Conservation (phyloP, 92 coral and sea anemone genomes). For the Epizoanthus scotinus region DNA sequence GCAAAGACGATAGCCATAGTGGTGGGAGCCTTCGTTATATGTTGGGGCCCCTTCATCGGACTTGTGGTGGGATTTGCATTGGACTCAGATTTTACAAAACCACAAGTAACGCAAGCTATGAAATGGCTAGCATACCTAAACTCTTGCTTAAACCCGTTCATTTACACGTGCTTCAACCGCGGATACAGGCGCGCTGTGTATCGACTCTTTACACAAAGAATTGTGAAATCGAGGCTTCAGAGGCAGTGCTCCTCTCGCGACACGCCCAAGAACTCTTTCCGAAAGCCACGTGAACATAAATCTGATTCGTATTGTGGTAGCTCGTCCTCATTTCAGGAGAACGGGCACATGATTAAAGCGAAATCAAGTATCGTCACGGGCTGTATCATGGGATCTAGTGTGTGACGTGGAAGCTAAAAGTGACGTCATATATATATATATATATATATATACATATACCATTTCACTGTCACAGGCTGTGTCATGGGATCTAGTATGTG, state of each 20-base stretch:
- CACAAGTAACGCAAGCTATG: slow-evolving; percentile 6
- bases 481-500: slow-evolving; percentile 19
- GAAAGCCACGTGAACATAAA: slow-evolving; percentile 17
- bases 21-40: slow-evolving; percentile 82
- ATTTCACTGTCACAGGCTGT: slow-evolving; percentile 8
- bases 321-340: slow-evolving; percentile 15
- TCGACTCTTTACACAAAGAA: slow-evolving; percentile 39
- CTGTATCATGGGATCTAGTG: slow-evolving; percentile 17
- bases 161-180: slow-evolving; percentile 55
- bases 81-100: not conserved
- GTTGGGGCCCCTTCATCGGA: slow-evolving; percentile 86
- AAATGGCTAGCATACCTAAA: slow-evolving; percentile 53
- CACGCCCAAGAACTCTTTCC: slow-evolving; percentile 11
- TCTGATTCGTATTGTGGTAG: slow-evolving; percentile 12
- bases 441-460: no score
- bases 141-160: slow-evolving; percentile 55
- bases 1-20: slow-evolving; percentile 96
- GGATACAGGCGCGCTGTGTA: slow-evolving; percentile 48
- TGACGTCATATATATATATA: no score
- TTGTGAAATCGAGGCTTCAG: not conserved
- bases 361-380: slow-evolving; percentile 11
- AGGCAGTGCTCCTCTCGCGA: slow-evolving; percentile 28
- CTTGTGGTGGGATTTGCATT: slow-evolving; percentile 58
- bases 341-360: slow-evolving; percentile 23
- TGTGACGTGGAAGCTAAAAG: not conserved